These are phyloP conservation scores for Tragelaphus scriptus DNA, from an alignment of 2,113 vertebrate species.

Conservation along the genomic window DNA sequence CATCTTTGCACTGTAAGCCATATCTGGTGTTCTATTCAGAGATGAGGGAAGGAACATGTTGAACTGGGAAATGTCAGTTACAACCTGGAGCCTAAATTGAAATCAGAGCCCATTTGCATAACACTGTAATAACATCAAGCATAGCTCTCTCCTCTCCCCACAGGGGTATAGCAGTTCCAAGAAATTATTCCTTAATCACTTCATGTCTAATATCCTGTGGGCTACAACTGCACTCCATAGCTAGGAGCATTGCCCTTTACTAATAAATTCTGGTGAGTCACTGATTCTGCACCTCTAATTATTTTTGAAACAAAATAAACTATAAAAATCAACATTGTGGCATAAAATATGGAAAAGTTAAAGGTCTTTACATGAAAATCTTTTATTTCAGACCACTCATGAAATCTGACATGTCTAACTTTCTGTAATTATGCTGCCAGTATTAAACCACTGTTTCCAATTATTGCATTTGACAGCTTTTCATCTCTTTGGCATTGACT, in stretches of 20 bases:
- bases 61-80: neutral
- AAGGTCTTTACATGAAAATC: neutral
- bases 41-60: neutral
- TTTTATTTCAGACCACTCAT: conserved; percentile 35
- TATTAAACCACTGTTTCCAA: neutral
- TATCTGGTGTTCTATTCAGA: neutral
- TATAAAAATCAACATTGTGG: neutral
- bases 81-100: neutral
- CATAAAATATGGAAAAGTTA: neutral
- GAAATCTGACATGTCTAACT: conserved; percentile 43
- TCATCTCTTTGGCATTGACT: conserved; percentile 28
- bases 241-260: neutral
- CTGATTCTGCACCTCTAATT: neutral
- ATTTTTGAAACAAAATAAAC: neutral
- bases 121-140: neutral
- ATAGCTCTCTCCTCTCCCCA: neutral
- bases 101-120: neutral
- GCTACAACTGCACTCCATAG: neutral
- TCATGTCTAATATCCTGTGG: neutral
- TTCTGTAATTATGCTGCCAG: conserved; percentile 31
- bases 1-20: neutral
- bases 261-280: neutral
- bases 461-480: neutral
- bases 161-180: neutral
- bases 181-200: neutral